A percentile compares a stretch with the other conserved stretches of the same genome.
Conservation (phyloP, 2,888 invertebrate genomes). For the Aphrophora alni region DNA sequence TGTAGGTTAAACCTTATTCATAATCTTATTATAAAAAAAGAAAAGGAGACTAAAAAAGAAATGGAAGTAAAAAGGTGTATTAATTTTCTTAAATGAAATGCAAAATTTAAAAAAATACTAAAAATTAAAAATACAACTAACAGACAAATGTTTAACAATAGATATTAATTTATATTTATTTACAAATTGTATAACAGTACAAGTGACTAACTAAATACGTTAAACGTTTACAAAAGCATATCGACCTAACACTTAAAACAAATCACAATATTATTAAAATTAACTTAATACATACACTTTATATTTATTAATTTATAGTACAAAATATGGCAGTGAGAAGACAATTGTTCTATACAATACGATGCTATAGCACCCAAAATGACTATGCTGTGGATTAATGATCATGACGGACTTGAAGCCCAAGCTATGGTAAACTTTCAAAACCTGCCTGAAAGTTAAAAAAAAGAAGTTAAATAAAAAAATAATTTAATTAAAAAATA, state of each 20-base stretch:
- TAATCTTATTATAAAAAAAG: background rate
- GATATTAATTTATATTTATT: constrained; percentile 40
- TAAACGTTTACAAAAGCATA: constrained; percentile 38
- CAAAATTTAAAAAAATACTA: background rate
- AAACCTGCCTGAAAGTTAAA: background rate
- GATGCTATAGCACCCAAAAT: background rate
- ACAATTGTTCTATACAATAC: background rate
- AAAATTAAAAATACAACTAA: background rate
- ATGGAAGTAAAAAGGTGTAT: background rate
- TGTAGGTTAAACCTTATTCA: background rate
- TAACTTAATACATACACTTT: constrained; percentile 32
- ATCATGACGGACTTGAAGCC: background rate
- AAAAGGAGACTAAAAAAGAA: background rate
- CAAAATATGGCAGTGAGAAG: constrained; percentile 41
- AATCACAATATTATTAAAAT: constrained; percentile 35
- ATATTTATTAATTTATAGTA: constrained; percentile 28
- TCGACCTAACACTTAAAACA: constrained; percentile 32
- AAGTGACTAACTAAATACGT: constrained; percentile 39
- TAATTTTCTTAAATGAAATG: too few species aligned
- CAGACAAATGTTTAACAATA: constrained; percentile 27
- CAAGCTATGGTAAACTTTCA: background rate
- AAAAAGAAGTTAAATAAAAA: background rate
- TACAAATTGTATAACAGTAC: constrained; percentile 39
- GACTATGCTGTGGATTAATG: background rate
- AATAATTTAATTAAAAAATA: too few species aligned